Percentiles rank a stretch among this genome's conserved stretches.
Evolutionary conservation across 2,888 invertebrate genomes (phyloP).

Genomic region (Perithous albicinctus): DNA sequence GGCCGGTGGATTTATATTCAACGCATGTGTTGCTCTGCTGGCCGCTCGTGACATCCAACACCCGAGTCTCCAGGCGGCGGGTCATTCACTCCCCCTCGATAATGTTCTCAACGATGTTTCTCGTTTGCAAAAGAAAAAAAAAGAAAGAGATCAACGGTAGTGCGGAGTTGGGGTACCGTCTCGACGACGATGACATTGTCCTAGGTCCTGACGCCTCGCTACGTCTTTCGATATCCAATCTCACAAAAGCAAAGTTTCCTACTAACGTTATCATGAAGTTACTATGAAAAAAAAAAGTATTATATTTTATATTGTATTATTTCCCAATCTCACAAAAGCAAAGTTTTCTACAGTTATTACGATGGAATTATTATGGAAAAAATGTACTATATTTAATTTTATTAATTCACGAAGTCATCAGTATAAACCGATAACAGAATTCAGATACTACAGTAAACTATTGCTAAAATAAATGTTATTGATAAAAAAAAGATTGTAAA

Average conservation of each 20-base stretch:
- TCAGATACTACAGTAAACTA: too few species aligned
- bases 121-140: constrained; percentile 30
- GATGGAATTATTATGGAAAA: background rate
- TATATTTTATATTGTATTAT: too few species aligned
- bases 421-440: too few species aligned
- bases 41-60: constrained; percentile 58
- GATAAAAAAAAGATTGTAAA: too few species aligned
- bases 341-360: background rate
- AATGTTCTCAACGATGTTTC: constrained; percentile 45
- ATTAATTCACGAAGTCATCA: too few species aligned
- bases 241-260: background rate
- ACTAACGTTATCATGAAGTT: background rate
- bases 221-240: background rate
- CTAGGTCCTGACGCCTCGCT: constrained; percentile 45
- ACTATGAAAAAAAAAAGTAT: background rate
- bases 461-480: too few species aligned
- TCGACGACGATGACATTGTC: constrained; percentile 45
- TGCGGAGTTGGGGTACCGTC: constrained; percentile 13
- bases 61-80: constrained; percentile 63
- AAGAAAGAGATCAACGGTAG: background rate
- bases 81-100: constrained; percentile 65
- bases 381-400: too few species aligned
- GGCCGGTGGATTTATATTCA: background rate
- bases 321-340: background rate
- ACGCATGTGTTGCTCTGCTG: background rate